Base-by-base conservation (phyloP, 2,797 vertebrate genomes). In the Tachyglossus aculeatus region DNA sequence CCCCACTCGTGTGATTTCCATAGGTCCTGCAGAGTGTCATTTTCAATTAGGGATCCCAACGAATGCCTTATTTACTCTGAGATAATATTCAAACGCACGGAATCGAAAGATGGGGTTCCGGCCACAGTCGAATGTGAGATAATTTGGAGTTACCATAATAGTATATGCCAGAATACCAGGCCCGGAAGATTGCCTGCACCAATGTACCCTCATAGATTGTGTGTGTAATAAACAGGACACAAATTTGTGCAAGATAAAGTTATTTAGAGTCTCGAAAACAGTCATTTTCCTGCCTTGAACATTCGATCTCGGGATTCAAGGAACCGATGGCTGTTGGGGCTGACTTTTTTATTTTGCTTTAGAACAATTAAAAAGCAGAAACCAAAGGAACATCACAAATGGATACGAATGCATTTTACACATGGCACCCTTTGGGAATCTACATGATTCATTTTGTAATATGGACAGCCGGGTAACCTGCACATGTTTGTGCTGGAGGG, bases 151-250 rank as follows among this genome's bases (percentile, higher is more conserved):
- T 84, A 40, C 62, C 7, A 16, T 80, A 52, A 33, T 50, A 33
- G 51, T 31, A 67, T 65, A 41, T 77, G 44, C 67, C 73, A 57
- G 57, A 54, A 39, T 85, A 11, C 6, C n/a, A 79, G 82, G 83
- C 85, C 83, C 81, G 73, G 76, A 80, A 85, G 74, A 61, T 61
- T 51, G 63, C 61, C 80, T 71, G 68, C 73, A 47, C 22, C 66
- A 6, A 40, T 71, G 31, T 62, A 40, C 59, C n/a, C n/a, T n/a
- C 70, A 47, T 53, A 45, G 53, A 25, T 73, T 78, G 64, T 14
- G 16, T 55, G 67, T 69, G n/a, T 63, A 57, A 59, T 52, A 71
- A 77, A 43, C 3, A 15, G 54, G 71, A 62, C 43, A 65, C 43
- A 74, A 25, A 57, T 67, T 71, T 66, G 58, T 77, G 37, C 34